Conservation (phyloP, 2,888 invertebrate genomes). For the Zygothrica quintamaculata region DNA sequence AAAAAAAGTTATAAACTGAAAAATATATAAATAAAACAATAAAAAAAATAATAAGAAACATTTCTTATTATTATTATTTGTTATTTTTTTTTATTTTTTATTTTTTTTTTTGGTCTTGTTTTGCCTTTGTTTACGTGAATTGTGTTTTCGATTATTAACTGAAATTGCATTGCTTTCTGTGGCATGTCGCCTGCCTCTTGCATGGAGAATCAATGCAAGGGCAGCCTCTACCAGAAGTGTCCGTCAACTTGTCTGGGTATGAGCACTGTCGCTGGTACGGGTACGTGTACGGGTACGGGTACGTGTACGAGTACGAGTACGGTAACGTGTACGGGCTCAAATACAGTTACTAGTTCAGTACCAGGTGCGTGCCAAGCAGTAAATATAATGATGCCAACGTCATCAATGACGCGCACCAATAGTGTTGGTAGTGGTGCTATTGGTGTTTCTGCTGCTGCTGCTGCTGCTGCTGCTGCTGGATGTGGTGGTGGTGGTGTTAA, state of each 20-base stretch:
- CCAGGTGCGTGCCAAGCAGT: conserved; percentile 33
- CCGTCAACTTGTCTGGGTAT: conserved; percentile 23
- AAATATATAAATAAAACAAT: too few species aligned
- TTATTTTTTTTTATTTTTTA: too few species aligned
- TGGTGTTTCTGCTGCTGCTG: too few species aligned
- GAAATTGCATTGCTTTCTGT: conserved; percentile 18
- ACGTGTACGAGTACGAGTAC: conserved; percentile 24
- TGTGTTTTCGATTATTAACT: neutral
- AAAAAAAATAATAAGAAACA: neutral
- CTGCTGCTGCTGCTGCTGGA: too few species aligned
- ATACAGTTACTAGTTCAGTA: conserved; percentile 2
- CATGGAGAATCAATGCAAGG: conserved; percentile 68
- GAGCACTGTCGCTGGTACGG: conserved; percentile 21
- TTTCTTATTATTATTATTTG: conserved; percentile 8
- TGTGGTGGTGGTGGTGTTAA: conserved; percentile 6
- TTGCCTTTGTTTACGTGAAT: conserved; percentile 7
- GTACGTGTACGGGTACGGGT: conserved; percentile 10
- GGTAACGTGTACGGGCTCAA: conserved; percentile 9
- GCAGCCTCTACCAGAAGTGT: conserved; percentile 52
- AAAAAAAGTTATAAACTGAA: too few species aligned
- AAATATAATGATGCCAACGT: conserved; percentile 45
- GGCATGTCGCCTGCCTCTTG: conserved; percentile 75
- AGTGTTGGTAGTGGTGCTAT: conserved; percentile 50
- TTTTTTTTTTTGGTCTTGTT: too few species aligned
- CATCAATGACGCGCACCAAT: conserved; percentile 65